Percentiles rank a stretch among this genome's conserved stretches.
Evolutionary conservation across 2,888 invertebrate genomes (phyloP).

Genomic region (Thumatha senex): DNA sequence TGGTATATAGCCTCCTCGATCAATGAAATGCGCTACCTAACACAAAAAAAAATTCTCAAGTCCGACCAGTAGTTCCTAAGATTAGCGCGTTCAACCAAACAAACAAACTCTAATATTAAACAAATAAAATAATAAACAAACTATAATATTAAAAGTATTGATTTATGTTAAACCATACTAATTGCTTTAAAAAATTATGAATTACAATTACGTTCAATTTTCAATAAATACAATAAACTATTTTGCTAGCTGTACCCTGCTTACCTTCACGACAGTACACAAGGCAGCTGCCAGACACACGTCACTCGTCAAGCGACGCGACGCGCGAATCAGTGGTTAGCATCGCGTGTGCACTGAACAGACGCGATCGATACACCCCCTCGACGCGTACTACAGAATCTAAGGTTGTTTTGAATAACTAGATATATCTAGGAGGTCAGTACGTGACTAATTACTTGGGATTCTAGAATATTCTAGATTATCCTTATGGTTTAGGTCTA

Average conservation of each 20-base stretch:
- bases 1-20: too few species aligned
- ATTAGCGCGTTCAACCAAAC: too few species aligned
- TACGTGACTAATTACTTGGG: not conserved
- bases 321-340: slow-evolving; percentile 51
- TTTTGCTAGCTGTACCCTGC: slow-evolving; percentile 19
- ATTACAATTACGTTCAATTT: not conserved
- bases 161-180: too few species aligned
- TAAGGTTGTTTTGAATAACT: not conserved
- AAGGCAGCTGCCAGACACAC: slow-evolving; percentile 59
- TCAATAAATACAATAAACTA: too few species aligned
- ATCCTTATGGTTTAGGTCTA: not conserved
- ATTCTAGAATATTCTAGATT: not conserved
- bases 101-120: too few species aligned
- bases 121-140: too few species aligned
- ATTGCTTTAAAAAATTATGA: too few species aligned
- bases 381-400: slow-evolving; percentile 12
- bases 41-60: too few species aligned
- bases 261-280: slow-evolving; percentile 45
- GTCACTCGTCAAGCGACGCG: slow-evolving; percentile 59
- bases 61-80: too few species aligned
- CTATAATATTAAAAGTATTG: too few species aligned
- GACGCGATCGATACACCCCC: slow-evolving; percentile 57
- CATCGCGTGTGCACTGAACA: slow-evolving; percentile 43
- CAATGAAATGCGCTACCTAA: too few species aligned
- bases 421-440: slow-evolving; percentile 2